Conservation (phyloP, 2,113 vertebrate species). For the Salminus brasiliensis region DNA sequence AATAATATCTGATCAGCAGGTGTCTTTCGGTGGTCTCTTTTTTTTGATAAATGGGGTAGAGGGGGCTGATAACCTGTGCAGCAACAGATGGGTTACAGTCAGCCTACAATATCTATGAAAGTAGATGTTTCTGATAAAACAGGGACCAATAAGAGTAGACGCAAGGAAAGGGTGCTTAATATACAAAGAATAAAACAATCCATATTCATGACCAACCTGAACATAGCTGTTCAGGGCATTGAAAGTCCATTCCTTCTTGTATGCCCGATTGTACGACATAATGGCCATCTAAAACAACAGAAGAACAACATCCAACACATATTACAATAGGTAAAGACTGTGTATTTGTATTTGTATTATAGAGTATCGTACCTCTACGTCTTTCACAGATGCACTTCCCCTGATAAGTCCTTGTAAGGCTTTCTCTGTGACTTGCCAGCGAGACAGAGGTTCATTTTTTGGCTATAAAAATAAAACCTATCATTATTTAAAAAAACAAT, state of each 20-base stretch:
- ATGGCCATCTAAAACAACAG: conserved; percentile 60
- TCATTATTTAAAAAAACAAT: too few species aligned
- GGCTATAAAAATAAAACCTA: background rate
- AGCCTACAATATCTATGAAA: too few species aligned
- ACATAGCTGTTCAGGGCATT: conserved; percentile 51
- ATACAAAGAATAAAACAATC: too few species aligned
- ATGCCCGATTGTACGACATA: conserved; percentile 63
- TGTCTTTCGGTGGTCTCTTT: too few species aligned
- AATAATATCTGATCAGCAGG: too few species aligned
- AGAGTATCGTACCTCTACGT: conserved; percentile 61
- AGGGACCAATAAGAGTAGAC: too few species aligned
- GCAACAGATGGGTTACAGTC: too few species aligned
- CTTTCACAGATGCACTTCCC: background rate
- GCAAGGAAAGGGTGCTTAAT: too few species aligned
- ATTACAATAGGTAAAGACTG: too few species aligned
- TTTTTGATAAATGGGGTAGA: too few species aligned
- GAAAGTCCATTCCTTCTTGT: conserved; percentile 65
- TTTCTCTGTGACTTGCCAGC: conserved; percentile 55
- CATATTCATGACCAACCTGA: conserved; percentile 68
- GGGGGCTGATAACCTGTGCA: too few species aligned
- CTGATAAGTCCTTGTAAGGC: conserved; percentile 38
- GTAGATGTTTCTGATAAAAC: too few species aligned
- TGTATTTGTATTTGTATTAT: background rate
- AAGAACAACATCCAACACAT: background rate
- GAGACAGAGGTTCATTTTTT: accelerated